Percentiles rank a stretch among this genome's conserved stretches.
phyloP scores from a whole-genome alignment of 2,113 vertebrate species.

The Burhinus bistriatus region DNA sequence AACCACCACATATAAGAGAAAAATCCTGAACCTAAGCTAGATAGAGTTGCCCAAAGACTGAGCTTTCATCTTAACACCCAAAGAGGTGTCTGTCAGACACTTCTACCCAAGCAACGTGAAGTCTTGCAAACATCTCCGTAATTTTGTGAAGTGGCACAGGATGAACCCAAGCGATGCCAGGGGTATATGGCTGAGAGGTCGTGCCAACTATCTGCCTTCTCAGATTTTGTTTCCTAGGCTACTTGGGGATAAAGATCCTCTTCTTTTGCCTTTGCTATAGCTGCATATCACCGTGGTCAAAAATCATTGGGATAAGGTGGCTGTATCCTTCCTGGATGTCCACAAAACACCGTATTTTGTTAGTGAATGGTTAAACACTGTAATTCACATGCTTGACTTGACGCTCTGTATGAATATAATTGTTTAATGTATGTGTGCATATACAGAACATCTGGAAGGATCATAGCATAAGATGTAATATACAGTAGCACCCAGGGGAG shows the following conservation, averaged over 20 bases:
- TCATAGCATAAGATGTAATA: neutral
- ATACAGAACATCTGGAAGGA: neutral
- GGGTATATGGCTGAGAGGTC: neutral
- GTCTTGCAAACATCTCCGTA: neutral
- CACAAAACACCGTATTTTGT: neutral
- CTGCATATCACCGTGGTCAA: neutral
- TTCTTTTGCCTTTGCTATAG: neutral
- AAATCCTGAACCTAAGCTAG: neutral
- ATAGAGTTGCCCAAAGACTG: neutral
- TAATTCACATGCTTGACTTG: neutral
- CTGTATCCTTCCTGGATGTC: neutral
- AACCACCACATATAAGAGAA: neutral
- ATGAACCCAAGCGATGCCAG: neutral
- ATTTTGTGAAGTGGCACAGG: neutral
- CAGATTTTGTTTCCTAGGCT: neutral
- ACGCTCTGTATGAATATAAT: neutral
- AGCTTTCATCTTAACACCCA: neutral
- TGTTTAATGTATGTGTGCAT: neutral
- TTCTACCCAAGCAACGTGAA: neutral
- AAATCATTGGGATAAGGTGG: neutral
- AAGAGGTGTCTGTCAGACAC: neutral
- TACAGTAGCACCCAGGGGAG: neutral
- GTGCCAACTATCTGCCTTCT: neutral
- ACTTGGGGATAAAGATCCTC: neutral
- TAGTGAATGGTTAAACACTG: neutral